Evolutionary conservation across 2,113 vertebrate species (phyloP).

Genomic region (Phyllopteryx taeniolatus): DNA sequence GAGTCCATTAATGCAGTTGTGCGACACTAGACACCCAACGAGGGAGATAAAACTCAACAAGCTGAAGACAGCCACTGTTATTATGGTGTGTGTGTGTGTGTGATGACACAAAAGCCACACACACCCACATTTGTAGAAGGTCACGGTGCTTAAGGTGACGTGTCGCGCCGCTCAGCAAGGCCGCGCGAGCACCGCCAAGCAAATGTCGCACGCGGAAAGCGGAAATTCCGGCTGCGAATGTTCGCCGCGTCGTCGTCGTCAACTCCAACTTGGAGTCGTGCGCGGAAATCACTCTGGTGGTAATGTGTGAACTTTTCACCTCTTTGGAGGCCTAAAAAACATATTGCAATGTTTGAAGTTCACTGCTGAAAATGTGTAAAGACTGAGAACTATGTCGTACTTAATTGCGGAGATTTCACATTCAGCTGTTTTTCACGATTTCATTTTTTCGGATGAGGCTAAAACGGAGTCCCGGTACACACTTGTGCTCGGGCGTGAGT

Average conservation of each 20-base stretch:
- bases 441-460: too few species aligned
- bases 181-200: not conserved
- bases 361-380: too few species aligned
- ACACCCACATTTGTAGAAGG: constrained; percentile 12
- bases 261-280: not conserved
- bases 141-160: constrained; percentile 12
- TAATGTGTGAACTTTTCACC: not conserved
- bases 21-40: constrained; percentile 47
- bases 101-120: not conserved
- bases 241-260: not conserved
- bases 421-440: too few species aligned
- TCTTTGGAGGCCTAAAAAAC: not conserved
- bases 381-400: too few species aligned
- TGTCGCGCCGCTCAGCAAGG: not conserved
- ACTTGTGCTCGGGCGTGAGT: too few species aligned
- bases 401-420: too few species aligned
- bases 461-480: too few species aligned
- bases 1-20: constrained; percentile 51
- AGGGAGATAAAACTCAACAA: constrained; percentile 33
- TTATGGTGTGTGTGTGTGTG: constrained; percentile 15
- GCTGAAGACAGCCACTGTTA: constrained; percentile 26
- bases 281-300: not conserved
- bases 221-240: constrained; percentile 1
- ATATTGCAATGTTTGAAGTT: not conserved
- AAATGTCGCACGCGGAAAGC: not conserved